Conservation (phyloP, 2,888 invertebrate species). For the Apocheima hispidaria region DNA sequence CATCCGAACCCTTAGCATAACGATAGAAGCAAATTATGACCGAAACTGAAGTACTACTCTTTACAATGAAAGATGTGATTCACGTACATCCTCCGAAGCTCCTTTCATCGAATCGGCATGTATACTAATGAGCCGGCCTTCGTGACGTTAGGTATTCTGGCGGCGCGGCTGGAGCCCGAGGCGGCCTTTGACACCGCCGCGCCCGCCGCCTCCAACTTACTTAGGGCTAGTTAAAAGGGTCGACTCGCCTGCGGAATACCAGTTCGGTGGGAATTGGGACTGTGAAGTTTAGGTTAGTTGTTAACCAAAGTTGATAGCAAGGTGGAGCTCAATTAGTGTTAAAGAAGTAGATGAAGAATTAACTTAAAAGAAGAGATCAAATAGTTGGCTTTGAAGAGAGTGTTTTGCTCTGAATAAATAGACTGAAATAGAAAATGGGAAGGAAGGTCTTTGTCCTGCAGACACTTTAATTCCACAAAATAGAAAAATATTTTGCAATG, state of each 20-base stretch:
- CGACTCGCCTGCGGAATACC: slow-evolving; percentile 38
- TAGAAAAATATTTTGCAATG: too few relatives aligned
- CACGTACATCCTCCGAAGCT: neutral
- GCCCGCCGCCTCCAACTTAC: slow-evolving; percentile 43
- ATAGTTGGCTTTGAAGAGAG: too few relatives aligned
- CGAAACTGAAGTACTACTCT: neutral
- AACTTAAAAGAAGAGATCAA: too few relatives aligned
- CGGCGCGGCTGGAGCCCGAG: slow-evolving; percentile 31
- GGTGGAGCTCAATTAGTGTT: too few relatives aligned
- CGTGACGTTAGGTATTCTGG: slow-evolving; percentile 45
- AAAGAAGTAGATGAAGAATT: too few relatives aligned
- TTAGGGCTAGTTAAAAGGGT: slow-evolving; percentile 49
- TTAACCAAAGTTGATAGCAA: neutral
- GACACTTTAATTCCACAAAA: too few relatives aligned
- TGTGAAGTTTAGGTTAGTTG: neutral
- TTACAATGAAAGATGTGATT: neutral
- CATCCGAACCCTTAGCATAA: too few relatives aligned
- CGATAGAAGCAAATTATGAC: neutral
- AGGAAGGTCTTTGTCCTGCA: too few relatives aligned
- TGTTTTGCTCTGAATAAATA: too few relatives aligned
- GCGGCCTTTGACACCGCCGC: slow-evolving; percentile 37
- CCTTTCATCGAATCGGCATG: slow-evolving; percentile 18
- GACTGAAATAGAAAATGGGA: too few relatives aligned
- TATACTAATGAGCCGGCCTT: slow-evolving; percentile 17
- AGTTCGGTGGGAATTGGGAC: slow-evolving; percentile 7